Conservation (phyloP, 1,140 invertebrate species). For the Atta cephalotes region DNA sequence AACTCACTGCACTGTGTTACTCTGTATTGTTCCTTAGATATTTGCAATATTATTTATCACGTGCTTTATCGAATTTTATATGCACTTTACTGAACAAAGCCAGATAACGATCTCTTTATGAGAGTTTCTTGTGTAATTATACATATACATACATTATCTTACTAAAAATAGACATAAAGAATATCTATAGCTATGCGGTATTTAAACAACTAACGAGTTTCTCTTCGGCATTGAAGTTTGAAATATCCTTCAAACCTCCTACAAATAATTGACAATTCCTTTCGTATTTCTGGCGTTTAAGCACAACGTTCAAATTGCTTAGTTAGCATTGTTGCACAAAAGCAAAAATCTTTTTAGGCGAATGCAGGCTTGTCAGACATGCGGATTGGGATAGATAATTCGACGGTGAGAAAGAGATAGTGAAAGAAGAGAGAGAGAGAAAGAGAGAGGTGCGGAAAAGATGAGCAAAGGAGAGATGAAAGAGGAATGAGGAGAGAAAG, state of each 20-base stretch:
- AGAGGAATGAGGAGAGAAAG: background rate
- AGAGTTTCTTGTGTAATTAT: background rate
- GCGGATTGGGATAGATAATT: conserved; percentile 29
- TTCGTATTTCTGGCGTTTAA: background rate
- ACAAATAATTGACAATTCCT: conserved; percentile 13
- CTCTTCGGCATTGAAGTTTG: background rate
- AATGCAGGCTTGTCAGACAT: conserved; percentile 2
- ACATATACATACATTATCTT: background rate
- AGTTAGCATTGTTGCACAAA: conserved; percentile 49
- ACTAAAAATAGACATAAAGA: background rate
- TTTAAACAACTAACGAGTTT: background rate
- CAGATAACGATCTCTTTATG: background rate
- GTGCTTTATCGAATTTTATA: background rate
- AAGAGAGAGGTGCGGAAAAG: background rate
- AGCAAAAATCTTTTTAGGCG: conserved; percentile 36
- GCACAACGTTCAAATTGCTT: conserved; percentile 57
- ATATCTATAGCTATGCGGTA: background rate
- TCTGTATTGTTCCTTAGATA: background rate
- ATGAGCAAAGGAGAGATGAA: conserved; percentile 9
- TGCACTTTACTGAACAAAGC: too few species aligned
- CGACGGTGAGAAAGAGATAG: background rate
- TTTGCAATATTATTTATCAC: conserved; percentile 19
- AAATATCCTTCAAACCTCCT: background rate
- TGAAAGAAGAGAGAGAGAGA: background rate
- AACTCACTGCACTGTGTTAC: background rate